Conservation (phyloP, 2,113 vertebrate species). For the Ancistrus triradiatus region DNA sequence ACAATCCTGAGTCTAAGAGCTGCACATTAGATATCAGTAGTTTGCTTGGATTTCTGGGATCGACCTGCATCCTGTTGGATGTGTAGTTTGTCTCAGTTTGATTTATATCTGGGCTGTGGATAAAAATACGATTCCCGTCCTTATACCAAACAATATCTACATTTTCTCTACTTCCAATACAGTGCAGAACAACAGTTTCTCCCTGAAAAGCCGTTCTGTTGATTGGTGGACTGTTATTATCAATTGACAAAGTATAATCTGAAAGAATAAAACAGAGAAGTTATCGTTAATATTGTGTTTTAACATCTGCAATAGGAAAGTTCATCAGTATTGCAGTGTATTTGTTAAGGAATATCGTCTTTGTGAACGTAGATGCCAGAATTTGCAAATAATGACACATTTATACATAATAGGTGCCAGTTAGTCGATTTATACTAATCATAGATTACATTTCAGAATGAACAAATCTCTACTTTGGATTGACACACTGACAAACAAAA, state of each 20-base stretch:
- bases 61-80: constrained; percentile 18
- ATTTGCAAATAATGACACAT: too few species aligned
- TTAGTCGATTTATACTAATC: too few species aligned
- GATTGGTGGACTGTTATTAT: not conserved
- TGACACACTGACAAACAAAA: too few species aligned
- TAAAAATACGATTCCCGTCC: not conserved
- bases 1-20: constrained; percentile 12
- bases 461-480: too few species aligned
- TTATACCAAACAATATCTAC: not conserved
- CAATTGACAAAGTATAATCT: not conserved
- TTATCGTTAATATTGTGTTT: too few species aligned
- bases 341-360: too few species aligned
- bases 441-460: too few species aligned
- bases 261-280: too few species aligned
- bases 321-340: too few species aligned
- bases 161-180: not conserved
- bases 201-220: constrained; percentile 16
- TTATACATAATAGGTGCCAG: too few species aligned
- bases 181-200: constrained; percentile 21
- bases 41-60: not conserved
- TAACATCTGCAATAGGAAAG: too few species aligned
- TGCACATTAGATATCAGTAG: constrained; percentile 23
- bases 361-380: too few species aligned
- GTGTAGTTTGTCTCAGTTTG: constrained; percentile 3
- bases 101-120: not conserved